phyloP scores from a whole-genome alignment of 2,113 vertebrate genomes.

The Phylloscopus trochilus region DNA sequence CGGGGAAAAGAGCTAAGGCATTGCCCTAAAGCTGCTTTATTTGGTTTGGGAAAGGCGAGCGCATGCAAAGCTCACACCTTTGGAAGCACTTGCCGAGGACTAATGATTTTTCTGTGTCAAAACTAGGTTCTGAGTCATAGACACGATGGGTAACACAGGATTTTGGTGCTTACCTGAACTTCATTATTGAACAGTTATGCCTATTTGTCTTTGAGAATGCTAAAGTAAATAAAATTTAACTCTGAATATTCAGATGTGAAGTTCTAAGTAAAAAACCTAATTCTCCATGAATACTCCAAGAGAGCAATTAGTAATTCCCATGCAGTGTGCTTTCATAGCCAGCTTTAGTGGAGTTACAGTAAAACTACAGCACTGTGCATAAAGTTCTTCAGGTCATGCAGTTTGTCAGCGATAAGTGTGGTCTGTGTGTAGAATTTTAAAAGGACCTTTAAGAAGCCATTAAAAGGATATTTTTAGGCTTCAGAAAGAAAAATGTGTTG shows the following conservation, averaged over 20 bases:
- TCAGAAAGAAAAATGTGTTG: background rate
- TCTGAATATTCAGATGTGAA: background rate
- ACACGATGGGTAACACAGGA: background rate
- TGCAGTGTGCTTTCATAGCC: background rate
- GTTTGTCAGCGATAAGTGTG: background rate
- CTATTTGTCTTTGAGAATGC: background rate
- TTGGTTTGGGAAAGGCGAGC: too few relatives aligned
- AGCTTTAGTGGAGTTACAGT: background rate
- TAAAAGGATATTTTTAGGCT: background rate
- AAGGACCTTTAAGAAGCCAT: background rate
- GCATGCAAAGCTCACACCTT: accelerated
- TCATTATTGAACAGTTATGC: background rate
- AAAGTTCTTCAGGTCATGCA: background rate
- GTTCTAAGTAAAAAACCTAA: background rate
- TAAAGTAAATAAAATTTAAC: background rate
- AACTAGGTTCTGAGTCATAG: background rate
- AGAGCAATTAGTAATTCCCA: background rate
- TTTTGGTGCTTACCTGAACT: background rate
- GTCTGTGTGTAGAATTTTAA: background rate
- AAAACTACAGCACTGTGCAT: background rate
- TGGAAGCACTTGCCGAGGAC: accelerated
- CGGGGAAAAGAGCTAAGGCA: accelerated
- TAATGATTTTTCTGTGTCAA: background rate
- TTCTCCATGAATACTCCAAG: background rate
- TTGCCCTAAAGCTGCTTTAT: background rate